Evolutionary conservation across 2,113 vertebrate species (phyloP).

Genomic region (Catharus fuscescens): DNA sequence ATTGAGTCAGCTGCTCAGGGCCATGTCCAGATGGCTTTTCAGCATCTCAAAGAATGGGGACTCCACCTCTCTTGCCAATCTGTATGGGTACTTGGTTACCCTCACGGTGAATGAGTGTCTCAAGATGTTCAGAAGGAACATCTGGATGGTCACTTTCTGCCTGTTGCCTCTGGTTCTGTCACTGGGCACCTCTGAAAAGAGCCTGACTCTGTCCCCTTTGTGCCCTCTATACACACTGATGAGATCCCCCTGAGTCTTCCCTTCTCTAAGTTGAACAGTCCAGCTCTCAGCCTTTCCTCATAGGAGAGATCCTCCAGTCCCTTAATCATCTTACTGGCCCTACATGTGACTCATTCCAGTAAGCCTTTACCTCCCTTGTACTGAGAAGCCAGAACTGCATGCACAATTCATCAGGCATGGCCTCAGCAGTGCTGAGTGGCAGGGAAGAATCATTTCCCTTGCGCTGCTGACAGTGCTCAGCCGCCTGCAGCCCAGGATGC

Average conservation of each 20-base stretch:
- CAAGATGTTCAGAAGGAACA: not conserved
- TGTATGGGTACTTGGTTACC: fast-evolving
- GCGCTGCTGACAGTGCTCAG: not conserved
- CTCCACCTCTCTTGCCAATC: not conserved
- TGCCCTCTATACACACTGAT: not conserved
- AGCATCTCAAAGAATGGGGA: not conserved
- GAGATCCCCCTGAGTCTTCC: not conserved
- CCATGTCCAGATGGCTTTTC: not conserved
- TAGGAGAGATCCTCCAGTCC: not conserved
- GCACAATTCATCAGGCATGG: not conserved
- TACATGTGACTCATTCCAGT: not conserved
- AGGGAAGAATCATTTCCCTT: not conserved
- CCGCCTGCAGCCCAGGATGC: not conserved
- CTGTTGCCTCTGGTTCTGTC: not conserved
- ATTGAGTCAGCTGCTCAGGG: fast-evolving
- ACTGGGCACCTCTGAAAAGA: not conserved
- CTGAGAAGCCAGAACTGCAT: not conserved
- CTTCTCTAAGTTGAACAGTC: not conserved
- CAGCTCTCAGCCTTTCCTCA: not conserved
- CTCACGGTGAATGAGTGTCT: not conserved
- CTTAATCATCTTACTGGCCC: not conserved
- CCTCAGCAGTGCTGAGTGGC: not conserved
- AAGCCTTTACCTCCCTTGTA: fast-evolving
- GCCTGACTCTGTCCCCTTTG: not conserved
- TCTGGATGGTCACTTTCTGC: not conserved